These are phyloP conservation scores for Mimachlamys varia DNA, from an alignment of 2,888 invertebrate species.

Conservation along the genomic window DNA sequence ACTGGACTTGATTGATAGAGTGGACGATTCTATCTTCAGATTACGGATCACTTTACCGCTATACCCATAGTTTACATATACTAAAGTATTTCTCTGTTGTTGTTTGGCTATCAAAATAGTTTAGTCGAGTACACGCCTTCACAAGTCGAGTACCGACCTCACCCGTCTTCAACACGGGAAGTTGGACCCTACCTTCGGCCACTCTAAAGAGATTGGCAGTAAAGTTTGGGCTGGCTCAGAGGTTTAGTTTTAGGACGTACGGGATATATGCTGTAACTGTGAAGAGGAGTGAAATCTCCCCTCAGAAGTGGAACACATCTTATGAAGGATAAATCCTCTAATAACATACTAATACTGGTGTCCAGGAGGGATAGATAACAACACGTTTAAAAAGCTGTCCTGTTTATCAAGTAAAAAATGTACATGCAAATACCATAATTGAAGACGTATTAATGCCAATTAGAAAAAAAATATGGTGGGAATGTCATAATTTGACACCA, in stretches of 20 bases:
- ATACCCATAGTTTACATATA: conserved; percentile 32
- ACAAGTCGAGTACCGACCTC: conserved; percentile 21
- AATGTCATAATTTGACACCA: no score
- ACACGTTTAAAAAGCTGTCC: no score
- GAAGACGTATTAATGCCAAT: no score
- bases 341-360: neutral
- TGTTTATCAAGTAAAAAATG: no score
- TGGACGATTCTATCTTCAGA: conserved; percentile 32
- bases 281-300: neutral
- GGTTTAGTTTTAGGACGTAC: neutral
- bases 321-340: neutral
- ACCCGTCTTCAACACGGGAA: neutral
- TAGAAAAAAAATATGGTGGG: no score
- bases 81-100: conserved; percentile 34
- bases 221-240: neutral
- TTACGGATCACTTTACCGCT: conserved; percentile 19
- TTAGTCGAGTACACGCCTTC: neutral
- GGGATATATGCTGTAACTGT: neutral
- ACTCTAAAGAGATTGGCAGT: neutral
- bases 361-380: neutral
- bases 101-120: conserved; percentile 28
- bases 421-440: no score
- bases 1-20: conserved; percentile 37
- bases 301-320: neutral
- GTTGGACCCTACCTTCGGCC: neutral